Evolutionary conservation across 2,888 invertebrate genomes (phyloP), one percentile per base, ranked within the genome.

Genomic region (Morinoia aosen): DNA sequence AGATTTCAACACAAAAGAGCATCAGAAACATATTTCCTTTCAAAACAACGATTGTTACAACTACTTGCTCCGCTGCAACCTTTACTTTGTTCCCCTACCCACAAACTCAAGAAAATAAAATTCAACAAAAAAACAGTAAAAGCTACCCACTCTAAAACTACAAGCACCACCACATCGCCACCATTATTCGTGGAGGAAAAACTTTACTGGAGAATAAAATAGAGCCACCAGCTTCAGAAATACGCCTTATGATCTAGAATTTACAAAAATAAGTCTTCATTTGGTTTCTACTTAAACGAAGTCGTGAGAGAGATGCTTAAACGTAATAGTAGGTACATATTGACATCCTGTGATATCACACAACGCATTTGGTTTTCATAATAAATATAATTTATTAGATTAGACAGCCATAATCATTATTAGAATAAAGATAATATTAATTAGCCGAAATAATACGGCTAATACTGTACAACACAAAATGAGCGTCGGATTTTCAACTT

Each of bases 231-330:
- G 25, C 76, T 76, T 33, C 76, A 16, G 90, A 56, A 93, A 57
- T 57, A 57, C 33, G 33, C 93, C 93, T 93, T 93, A 93, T 93
- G 57, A 56, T 93, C 93, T 93, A 93, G 58, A 93, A 93, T 93
- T 93, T 93, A 93, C 93, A 93, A 93, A 93, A 93, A 93, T 93
- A 93, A 93, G 93, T 93, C 93, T 93, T 93, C 93, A 93, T 93
- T 93, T 57, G 93, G 93, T 93, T 93, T 48, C 93, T 93, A 93
- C 93, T 93, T 93, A 93, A 93, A 93, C 93, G 57, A 93, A 93
- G 56, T 93, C 93, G 93, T 93, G 93, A 93, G 93, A 88, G 88
- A 93, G 93, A 93, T 93, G 93, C 93, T 93, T 93, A 93, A 93
- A 93, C 93, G 56, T 93, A 93, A 93, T 57, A 58, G 93, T 93